A percentile compares a stretch with the other conserved stretches of the same genome.
Evolutionary conservation across 2,113 vertebrate species (phyloP).

Genomic region (Peromyscus polionotus): DNA sequence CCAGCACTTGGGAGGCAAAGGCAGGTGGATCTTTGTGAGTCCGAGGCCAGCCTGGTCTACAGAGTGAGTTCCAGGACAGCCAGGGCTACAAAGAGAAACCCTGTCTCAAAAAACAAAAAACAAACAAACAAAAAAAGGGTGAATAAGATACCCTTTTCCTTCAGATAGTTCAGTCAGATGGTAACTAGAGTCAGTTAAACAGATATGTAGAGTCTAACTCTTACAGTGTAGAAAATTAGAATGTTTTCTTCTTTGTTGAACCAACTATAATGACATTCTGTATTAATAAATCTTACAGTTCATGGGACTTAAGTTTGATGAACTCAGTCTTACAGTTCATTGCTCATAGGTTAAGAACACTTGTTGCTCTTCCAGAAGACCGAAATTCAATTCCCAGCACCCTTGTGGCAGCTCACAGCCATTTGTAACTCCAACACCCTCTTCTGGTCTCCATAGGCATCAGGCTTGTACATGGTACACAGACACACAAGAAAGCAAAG

Average conservation of each 20-base stretch:
- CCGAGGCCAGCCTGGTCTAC: background rate
- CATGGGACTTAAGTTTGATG: background rate
- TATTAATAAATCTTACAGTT: slow-evolving; percentile 12
- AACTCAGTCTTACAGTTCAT: background rate
- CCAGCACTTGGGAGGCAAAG: background rate
- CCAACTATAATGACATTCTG: slow-evolving; percentile 18
- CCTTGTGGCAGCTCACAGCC: background rate
- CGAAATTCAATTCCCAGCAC: background rate
- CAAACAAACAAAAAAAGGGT: background rate
- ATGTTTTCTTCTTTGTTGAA: slow-evolving; percentile 20
- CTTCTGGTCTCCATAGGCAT: background rate
- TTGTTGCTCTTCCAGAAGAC: background rate
- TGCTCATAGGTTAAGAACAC: background rate
- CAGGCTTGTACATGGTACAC: background rate
- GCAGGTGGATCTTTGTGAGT: background rate
- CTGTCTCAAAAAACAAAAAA: background rate
- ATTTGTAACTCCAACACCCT: background rate
- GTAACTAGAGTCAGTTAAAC: background rate
- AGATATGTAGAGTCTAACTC: background rate
- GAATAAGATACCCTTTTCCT: background rate
- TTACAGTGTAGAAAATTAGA: background rate
- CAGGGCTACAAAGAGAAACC: background rate
- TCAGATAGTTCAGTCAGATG: background rate
- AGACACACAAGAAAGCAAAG: background rate
- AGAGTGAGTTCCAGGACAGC: background rate